phyloP scores from a whole-genome alignment of 1,140 invertebrate genomes.

The Hylaeus anthracinus region DNA sequence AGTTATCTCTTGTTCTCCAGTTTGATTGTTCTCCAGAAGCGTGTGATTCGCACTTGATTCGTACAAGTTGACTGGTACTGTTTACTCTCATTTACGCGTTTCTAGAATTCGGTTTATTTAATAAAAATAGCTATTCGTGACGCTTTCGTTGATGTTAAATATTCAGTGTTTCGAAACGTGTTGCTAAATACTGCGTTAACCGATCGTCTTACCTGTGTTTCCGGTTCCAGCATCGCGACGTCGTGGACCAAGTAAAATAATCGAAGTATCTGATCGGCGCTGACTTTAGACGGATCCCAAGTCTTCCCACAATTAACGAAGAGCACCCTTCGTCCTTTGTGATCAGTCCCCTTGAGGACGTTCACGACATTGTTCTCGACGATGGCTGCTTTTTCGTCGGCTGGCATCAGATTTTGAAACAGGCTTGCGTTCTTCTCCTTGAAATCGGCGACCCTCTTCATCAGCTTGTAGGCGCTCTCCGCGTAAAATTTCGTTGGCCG shows the following conservation, averaged over 20 bases:
- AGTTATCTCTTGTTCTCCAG: too few relatives aligned
- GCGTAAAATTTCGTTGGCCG: slow-evolving; percentile 91
- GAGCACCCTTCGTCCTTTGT: slow-evolving; percentile 84
- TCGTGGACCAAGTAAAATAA: slow-evolving; percentile 90
- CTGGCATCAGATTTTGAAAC: slow-evolving; percentile 84
- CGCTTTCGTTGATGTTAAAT: too few relatives aligned
- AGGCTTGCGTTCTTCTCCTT: slow-evolving; percentile 85
- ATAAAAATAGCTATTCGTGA: too few relatives aligned
- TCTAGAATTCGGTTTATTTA: too few relatives aligned
- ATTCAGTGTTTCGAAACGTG: too few relatives aligned
- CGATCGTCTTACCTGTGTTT: slow-evolving; percentile 82
- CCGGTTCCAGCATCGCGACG: slow-evolving; percentile 86
- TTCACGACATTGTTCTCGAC: slow-evolving; percentile 87
- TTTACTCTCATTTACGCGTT: too few relatives aligned
- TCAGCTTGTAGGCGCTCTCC: slow-evolving; percentile 87
- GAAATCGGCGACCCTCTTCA: slow-evolving; percentile 88
- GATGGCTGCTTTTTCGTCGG: slow-evolving; percentile 85
- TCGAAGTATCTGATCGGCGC: slow-evolving; percentile 87
- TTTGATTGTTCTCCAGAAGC: too few relatives aligned
- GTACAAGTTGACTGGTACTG: too few relatives aligned
- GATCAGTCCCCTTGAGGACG: slow-evolving; percentile 86
- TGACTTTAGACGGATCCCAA: slow-evolving; percentile 88
- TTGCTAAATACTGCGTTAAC: too few relatives aligned
- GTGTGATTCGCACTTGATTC: too few relatives aligned
- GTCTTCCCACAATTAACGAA: slow-evolving; percentile 83